A percentile compares a stretch with the other conserved stretches of the same genome.
Conservation (phyloP, 2,888 invertebrate genomes). For the Ichneumoninae sp. region DNA sequence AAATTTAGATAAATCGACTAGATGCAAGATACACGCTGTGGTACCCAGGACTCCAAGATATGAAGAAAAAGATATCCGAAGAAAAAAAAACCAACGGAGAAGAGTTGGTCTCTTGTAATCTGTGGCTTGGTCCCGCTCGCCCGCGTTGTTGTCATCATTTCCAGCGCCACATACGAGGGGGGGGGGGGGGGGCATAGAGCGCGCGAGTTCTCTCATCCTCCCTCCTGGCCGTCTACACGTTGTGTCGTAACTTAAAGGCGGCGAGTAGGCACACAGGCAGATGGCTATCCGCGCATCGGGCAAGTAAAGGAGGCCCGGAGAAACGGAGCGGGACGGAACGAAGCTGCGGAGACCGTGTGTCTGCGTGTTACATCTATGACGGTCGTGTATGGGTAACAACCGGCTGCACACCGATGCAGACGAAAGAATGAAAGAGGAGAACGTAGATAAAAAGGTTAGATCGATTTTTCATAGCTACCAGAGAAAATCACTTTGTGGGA, state of each 20-base stretch:
- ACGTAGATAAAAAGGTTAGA: constrained; percentile 75
- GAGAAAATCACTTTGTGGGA: constrained; percentile 75
- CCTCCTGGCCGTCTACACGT: constrained; percentile 25
- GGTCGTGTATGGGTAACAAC: constrained; percentile 18
- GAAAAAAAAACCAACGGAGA: background rate
- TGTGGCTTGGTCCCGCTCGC: constrained; percentile 24
- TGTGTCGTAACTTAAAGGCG: constrained; percentile 76
- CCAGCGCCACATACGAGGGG: constrained; percentile 27
- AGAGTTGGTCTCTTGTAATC: constrained; percentile 38
- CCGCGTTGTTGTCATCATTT: constrained; percentile 51
- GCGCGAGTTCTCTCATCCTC: constrained; percentile 18
- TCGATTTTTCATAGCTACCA: constrained; percentile 80
- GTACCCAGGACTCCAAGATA: background rate
- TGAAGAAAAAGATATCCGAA: constrained; percentile 6
- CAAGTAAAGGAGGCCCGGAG: constrained; percentile 64
- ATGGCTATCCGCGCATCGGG: constrained; percentile 74
- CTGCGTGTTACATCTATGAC: constrained; percentile 12
- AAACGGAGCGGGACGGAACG: constrained; percentile 62
- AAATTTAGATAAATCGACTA: constrained; percentile 43
- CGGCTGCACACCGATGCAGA: constrained; percentile 18
- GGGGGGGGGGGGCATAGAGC: constrained; percentile 12
- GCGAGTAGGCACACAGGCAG: constrained; percentile 67
- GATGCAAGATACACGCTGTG: constrained; percentile 9
- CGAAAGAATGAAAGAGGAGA: constrained; percentile 27
- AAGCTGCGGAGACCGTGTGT: constrained; percentile 58